Evolutionary conservation across 1,140 invertebrate species (phyloP).

Genomic region (Coboldia fuscipes): DNA sequence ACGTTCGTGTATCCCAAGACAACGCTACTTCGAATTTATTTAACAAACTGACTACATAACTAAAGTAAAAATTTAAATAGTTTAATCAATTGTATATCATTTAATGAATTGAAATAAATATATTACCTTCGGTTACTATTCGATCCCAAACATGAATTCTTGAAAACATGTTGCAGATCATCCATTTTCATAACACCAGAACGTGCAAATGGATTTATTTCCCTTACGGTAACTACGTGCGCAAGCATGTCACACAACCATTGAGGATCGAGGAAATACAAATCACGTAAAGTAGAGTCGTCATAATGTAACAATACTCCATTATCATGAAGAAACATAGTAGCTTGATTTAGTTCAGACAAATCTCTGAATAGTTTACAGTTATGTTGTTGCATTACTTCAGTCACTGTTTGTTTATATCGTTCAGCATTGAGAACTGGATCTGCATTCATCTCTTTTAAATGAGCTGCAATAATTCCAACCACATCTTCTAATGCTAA

Average conservation of each 20-base stretch:
- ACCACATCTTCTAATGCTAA: conserved; percentile 85
- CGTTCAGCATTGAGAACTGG: conserved; percentile 76
- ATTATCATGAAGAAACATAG: conserved; percentile 93
- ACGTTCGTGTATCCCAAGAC: conserved; percentile 81
- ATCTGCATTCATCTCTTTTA: conserved; percentile 40
- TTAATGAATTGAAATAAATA: background rate
- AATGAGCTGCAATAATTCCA: conserved; percentile 51
- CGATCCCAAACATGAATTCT: conserved; percentile 27
- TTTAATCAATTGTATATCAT: too few relatives aligned
- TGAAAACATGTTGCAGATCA: conserved; percentile 85
- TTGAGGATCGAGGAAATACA: conserved; percentile 73
- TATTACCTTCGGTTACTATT: conserved; percentile 23
- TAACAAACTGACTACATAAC: conserved; percentile 68
- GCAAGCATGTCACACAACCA: conserved; percentile 97
- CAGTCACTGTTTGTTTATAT: conserved; percentile 49
- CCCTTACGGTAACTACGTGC: conserved; percentile 84
- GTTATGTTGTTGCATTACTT: conserved; percentile 40
- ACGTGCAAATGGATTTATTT: conserved; percentile 88
- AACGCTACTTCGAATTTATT: conserved; percentile 96
- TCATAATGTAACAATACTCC: conserved; percentile 95
- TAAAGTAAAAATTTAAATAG: conserved; percentile 4
- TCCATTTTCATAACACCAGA: conserved; percentile 87
- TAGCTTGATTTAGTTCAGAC: conserved; percentile 84
- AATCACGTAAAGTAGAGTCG: conserved; percentile 83
- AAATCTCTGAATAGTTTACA: conserved; percentile 53